These are phyloP conservation scores for Brachypodius melanocephalos DNA, from an alignment of 2,113 vertebrate species.

Conservation along the genomic window DNA sequence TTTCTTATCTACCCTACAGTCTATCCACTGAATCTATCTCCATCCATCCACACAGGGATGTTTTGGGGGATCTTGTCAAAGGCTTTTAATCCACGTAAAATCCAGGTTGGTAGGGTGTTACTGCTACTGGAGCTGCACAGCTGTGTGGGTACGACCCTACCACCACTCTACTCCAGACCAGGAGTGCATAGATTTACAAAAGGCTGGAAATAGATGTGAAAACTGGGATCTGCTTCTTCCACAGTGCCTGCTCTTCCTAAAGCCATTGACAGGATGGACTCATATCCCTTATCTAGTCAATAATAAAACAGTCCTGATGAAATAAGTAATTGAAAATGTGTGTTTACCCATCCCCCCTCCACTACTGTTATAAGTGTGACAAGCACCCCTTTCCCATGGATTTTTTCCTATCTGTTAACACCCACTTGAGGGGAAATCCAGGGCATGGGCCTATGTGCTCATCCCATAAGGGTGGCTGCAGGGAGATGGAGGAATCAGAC, in stretches of 20 bases:
- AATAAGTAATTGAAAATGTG: not conserved
- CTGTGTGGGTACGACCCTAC: accelerated
- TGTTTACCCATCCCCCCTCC: not conserved
- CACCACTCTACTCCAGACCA: not conserved
- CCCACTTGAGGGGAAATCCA: not conserved
- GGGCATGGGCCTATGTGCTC: not conserved
- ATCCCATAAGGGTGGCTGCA: not conserved
- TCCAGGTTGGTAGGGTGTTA: not conserved
- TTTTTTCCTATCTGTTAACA: not conserved
- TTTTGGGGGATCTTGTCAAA: not conserved
- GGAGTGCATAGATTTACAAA: not conserved
- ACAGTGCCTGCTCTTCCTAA: not conserved
- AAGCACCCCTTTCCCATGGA: not conserved
- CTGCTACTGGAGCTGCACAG: not conserved
- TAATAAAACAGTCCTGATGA: not conserved
- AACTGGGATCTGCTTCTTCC: not conserved
- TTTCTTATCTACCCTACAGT: not conserved
- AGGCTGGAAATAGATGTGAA: not conserved
- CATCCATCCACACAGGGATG: not conserved
- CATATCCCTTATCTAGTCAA: not conserved
- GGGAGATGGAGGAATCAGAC: not conserved
- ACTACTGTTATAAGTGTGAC: not conserved
- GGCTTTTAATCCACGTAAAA: not conserved
- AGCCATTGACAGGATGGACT: not conserved
- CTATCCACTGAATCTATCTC: not conserved